These are phyloP conservation scores for Diachasma alloeum DNA, from an alignment of 1,140 invertebrate genomes.

Conservation along the genomic window DNA sequence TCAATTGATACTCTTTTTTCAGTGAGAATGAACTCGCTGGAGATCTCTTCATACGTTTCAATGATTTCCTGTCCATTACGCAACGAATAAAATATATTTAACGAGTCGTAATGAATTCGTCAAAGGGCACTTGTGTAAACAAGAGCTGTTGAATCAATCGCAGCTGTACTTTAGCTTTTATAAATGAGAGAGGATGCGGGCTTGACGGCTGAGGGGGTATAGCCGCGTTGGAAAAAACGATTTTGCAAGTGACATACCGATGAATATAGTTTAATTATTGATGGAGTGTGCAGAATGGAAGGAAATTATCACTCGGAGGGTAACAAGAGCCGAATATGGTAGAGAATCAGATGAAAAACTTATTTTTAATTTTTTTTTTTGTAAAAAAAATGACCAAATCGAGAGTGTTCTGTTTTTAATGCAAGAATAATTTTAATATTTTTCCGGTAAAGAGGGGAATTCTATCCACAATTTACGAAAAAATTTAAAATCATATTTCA, in stretches of 20 bases:
- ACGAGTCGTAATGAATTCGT: background rate
- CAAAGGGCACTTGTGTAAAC: background rate
- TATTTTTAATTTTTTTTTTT: too few species aligned
- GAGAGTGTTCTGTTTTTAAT: too few species aligned
- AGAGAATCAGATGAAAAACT: too few species aligned
- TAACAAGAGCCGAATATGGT: too few species aligned
- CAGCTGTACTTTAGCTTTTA: background rate
- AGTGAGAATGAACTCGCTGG: background rate
- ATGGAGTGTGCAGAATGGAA: too few species aligned
- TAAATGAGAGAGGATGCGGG: conserved; percentile 16
- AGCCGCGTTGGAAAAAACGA: background rate
- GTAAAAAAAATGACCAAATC: too few species aligned
- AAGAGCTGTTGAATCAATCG: background rate
- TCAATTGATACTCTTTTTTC: background rate
- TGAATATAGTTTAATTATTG: too few species aligned
- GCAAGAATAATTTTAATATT: too few species aligned
- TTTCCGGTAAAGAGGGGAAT: too few species aligned
- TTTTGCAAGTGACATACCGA: background rate
- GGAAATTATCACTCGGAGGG: too few species aligned
- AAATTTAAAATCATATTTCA: too few species aligned
- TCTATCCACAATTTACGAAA: too few species aligned
- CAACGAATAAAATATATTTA: background rate
- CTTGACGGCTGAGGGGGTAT: background rate
- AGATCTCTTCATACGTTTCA: background rate
- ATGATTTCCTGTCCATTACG: background rate